These are phyloP conservation scores for Speoplatyrhinus poulsoni DNA, from an alignment of 2,113 vertebrate genomes.

Conservation along the genomic window DNA sequence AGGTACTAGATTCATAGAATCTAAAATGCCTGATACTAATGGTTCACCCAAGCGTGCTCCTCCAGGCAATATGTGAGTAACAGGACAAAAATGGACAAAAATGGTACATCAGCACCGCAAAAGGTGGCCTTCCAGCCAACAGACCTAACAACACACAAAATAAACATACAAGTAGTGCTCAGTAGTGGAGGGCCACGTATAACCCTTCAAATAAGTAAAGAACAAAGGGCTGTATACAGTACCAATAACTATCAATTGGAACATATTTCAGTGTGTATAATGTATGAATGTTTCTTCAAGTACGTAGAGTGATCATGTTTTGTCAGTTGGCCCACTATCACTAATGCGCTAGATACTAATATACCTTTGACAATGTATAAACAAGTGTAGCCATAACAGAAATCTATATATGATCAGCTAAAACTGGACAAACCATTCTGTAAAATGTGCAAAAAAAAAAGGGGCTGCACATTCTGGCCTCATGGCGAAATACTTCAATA, in stretches of 20 bases:
- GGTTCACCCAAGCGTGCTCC: conserved; percentile 19
- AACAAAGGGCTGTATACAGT: conserved; percentile 30
- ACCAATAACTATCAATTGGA: conserved; percentile 39
- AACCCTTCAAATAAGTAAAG: conserved; percentile 16
- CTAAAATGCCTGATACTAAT: conserved; percentile 13
- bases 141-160: conserved; percentile 29
- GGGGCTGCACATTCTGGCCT: conserved; percentile 36
- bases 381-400: conserved; percentile 24
- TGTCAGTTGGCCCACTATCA: conserved; percentile 31
- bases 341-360: conserved; percentile 15
- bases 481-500: conserved; percentile 38
- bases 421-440: conserved; percentile 33
- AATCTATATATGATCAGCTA: conserved; percentile 11
- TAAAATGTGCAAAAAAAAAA: conserved; percentile 49
- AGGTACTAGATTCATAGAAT: conserved; percentile 27
- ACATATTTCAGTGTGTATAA: conserved; percentile 40
- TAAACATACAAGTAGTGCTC: conserved; percentile 62
- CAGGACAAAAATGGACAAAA: conserved; percentile 23
- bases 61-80: conserved; percentile 32
- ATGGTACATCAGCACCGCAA: conserved; percentile 49
- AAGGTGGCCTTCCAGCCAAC: conserved; percentile 49
- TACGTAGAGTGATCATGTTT: conserved; percentile 43
- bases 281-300: conserved; percentile 56
- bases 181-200: conserved; percentile 44
- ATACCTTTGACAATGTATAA: conserved; percentile 13